phyloP scores from a whole-genome alignment of 2,888 invertebrate genomes.

The Drosophila pegasa region DNA sequence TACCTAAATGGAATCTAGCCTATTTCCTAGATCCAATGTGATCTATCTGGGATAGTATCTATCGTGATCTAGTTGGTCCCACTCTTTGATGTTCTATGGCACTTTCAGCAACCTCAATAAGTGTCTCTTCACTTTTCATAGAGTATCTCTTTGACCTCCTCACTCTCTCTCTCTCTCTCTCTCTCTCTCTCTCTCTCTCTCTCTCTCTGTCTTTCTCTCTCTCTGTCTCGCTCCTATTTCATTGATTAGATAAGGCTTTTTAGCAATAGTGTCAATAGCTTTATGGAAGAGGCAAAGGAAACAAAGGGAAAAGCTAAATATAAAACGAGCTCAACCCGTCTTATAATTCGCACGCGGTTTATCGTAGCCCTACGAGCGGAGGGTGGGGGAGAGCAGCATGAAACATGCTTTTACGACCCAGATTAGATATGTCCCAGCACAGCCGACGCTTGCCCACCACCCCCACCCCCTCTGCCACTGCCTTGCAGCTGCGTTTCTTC shows the following conservation, averaged over 20 bases:
- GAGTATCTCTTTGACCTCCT: no score
- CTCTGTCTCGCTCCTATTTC: no score
- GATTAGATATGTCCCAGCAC: constrained; percentile 57
- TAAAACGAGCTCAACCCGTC: constrained; percentile 6
- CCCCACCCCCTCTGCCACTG: neutral
- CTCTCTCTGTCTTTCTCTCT: no score
- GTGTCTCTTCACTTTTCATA: neutral
- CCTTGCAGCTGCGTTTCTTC: constrained; percentile 41
- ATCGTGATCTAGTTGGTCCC: neutral
- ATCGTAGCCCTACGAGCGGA: constrained; percentile 7
- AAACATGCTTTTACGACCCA: constrained; percentile 52
- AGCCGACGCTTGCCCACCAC: neutral
- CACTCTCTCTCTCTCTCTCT: no score
- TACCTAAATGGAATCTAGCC: neutral
- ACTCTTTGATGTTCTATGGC: no score
- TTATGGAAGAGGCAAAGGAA: neutral
- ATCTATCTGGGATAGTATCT: no score
- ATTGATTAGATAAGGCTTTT: constrained; percentile 38
- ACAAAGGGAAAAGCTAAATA: constrained; percentile 4
- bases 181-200: no score
- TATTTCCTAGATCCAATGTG: no score
- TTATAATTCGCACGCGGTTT: constrained; percentile 3
- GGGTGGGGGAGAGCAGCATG: neutral
- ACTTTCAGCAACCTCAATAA: neutral
- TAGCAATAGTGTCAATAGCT: constrained; percentile 13